Evolutionary conservation across 53 echinoderm and acorn worm genomes (phyloP), one percentile per base, ranked within the genome.

Genomic region (Henricia sp.): DNA sequence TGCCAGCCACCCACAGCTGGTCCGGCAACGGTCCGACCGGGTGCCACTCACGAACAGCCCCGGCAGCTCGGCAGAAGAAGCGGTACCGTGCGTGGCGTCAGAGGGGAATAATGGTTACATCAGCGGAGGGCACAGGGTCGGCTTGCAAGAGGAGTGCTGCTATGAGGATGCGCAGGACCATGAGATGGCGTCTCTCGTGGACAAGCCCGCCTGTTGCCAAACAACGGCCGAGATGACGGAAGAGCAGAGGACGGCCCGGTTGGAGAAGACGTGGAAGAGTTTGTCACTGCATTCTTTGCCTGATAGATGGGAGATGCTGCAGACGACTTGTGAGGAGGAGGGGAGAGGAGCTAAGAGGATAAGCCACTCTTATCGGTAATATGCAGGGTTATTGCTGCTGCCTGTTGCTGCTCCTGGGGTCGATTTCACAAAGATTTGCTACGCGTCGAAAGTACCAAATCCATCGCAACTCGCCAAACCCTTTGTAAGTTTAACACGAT

Each of bases 221-320:
- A 17, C 33, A 9, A 36, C 34, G 24, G 25, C 33, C 13, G 52
- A 51, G 17, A 17, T 58, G 21, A 76, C 41, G 24, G 58, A 76
- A 8, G 76, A 59, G 38, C 51, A 62, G 20, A 68, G 26, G 36
- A 37, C 20, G 44, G 20, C 11, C 33, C 38, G 42, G 23, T 13
- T 82, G 37, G 62, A 70, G 40, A 68, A 25, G 52, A 38, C 51
- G 73, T 51, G 44, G 44, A 74, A 37, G 52, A 83, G 41, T 30
- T 27, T 70, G 43, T 39, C 65, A 4, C 12, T 82, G 32, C 50
- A 37, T 27, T 20, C 74, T 34, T 19, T 72, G 74, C 19, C 42
- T 8, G 80, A 80, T 32, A 42, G 65, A 17, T 80, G 50, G 80
- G 80, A 63, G 23, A 80, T 80, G 28, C 36, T 63, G 12, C 57